phyloP scores from a whole-genome alignment of 2,797 vertebrate genomes.

The Rachycentron canadum region DNA sequence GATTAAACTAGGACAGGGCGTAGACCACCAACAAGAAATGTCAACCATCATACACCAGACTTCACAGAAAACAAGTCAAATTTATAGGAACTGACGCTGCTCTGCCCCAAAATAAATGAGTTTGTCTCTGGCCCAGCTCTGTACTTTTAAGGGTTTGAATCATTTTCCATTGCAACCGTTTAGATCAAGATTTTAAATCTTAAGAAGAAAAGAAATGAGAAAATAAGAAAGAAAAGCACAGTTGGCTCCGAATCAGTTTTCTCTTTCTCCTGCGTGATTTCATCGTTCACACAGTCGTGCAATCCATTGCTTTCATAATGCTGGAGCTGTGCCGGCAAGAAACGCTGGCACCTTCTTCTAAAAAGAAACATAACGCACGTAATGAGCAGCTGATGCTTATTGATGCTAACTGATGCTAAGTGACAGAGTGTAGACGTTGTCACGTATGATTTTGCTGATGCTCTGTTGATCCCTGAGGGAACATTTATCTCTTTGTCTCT shows the following conservation, averaged over 20 bases:
- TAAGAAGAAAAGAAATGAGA: no score
- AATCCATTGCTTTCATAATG: background rate
- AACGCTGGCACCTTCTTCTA: background rate
- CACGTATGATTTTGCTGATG: background rate
- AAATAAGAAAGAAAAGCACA: background rate
- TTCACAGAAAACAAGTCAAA: no score
- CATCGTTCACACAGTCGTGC: rapidly evolving
- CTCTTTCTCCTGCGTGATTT: background rate
- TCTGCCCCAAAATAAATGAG: no score
- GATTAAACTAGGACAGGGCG: no score
- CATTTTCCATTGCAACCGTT: no score
- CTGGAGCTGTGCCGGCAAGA: background rate
- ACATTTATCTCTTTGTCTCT: no score
- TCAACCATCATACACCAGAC: no score
- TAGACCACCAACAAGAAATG: no score
- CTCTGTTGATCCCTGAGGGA: conserved; percentile 35
- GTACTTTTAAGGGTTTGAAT: no score
- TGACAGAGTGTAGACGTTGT: conserved; percentile 3
- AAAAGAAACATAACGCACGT: background rate
- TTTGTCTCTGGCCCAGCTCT: no score
- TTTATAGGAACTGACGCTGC: no score
- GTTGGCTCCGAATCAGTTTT: background rate
- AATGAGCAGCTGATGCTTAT: background rate
- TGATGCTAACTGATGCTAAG: background rate
- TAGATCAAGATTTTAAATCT: no score